phyloP scores from a whole-genome alignment of 2,797 vertebrate genomes.

The Fringilla coelebs region DNA sequence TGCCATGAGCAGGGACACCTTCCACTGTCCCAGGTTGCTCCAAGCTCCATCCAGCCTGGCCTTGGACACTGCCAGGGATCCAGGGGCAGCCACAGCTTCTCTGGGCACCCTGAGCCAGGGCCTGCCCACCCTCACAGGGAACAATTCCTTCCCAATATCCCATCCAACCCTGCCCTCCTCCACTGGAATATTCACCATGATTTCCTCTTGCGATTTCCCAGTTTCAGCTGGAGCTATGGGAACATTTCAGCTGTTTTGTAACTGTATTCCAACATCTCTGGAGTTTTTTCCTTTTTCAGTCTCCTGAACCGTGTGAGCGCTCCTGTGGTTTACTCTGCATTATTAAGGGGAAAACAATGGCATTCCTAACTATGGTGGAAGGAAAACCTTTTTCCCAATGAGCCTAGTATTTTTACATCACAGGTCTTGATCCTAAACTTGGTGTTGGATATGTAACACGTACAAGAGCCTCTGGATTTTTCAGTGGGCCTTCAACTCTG shows the following conservation, averaged over 20 bases:
- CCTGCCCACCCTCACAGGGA: no score
- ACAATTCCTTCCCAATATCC: neutral
- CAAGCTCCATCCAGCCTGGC: neutral
- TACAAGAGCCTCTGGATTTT: neutral
- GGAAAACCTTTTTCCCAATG: neutral
- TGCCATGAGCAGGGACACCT: neutral
- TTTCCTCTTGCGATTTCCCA: neutral
- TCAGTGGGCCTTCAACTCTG: neutral
- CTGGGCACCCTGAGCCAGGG: no score
- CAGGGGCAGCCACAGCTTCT: neutral
- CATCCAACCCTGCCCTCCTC: neutral
- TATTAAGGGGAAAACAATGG: no score
- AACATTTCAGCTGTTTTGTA: neutral
- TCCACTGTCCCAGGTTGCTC: accelerated
- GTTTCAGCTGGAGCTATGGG: neutral
- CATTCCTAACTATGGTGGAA: neutral
- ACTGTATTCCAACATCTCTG: neutral
- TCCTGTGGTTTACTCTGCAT: no score
- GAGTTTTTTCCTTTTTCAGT: no score
- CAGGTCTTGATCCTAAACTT: neutral
- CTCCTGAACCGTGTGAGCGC: neutral
- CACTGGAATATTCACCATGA: neutral
- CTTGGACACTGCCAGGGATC: neutral
- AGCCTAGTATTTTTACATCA: neutral
- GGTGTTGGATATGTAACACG: neutral